These are phyloP conservation scores for Pluvianellus socialis DNA, from an alignment of 2,113 vertebrate species.

Conservation along the genomic window DNA sequence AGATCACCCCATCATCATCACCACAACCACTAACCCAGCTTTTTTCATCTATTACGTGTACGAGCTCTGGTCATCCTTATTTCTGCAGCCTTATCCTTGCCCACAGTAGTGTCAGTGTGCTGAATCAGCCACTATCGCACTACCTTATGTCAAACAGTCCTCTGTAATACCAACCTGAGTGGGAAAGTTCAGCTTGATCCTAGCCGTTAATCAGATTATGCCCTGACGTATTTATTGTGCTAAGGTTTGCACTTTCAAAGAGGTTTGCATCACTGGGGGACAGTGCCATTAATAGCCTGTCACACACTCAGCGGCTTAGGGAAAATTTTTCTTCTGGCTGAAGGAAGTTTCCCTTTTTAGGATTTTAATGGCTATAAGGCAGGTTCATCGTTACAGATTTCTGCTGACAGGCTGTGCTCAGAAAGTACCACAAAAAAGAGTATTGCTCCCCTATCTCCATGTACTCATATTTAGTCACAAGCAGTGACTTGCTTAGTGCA, in stretches of 20 bases:
- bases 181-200: not conserved
- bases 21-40: not conserved
- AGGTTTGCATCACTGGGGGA: fast-evolving
- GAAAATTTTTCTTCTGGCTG: not conserved
- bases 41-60: not conserved
- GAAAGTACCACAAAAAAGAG: not conserved
- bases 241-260: not conserved
- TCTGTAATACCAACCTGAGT: not conserved
- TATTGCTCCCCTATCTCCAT: not conserved
- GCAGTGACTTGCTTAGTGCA: not conserved
- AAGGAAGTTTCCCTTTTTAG: not conserved
- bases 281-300: not conserved
- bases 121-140: not conserved
- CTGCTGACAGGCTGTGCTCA: not conserved
- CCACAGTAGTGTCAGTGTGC: fast-evolving
- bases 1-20: not conserved
- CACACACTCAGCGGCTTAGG: not conserved
- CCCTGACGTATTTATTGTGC: not conserved
- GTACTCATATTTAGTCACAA: not conserved
- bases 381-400: not conserved
- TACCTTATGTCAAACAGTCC: not conserved
- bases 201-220: not conserved
- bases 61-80: not conserved
- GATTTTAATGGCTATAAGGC: not conserved
- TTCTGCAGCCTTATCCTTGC: not conserved